Conservation (phyloP, 1,140 invertebrate genomes). For the Glossosoma conforme region DNA sequence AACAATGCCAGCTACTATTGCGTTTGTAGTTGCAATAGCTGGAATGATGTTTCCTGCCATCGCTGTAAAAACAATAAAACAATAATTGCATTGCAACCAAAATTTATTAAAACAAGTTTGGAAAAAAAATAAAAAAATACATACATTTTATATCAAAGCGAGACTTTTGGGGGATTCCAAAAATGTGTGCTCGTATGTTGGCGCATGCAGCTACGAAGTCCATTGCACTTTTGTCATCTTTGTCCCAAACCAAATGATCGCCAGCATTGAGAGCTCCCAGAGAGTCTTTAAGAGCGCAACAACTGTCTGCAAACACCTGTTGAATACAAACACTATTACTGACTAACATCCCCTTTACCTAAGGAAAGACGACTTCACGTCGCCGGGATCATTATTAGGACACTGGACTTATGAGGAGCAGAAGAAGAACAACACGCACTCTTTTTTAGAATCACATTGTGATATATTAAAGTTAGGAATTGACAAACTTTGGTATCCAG, state of each 20-base stretch:
- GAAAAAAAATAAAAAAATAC: constrained; percentile 35
- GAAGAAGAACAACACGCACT: too few relatives aligned
- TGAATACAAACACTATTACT: too few relatives aligned
- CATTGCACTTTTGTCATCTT: constrained; percentile 92
- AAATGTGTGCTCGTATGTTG: constrained; percentile 90
- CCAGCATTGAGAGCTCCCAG: constrained; percentile 54
- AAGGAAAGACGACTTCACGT: too few relatives aligned
- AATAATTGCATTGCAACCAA: background rate
- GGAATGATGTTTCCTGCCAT: constrained; percentile 99
- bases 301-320: constrained; percentile 68
- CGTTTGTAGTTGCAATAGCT: constrained; percentile 98
- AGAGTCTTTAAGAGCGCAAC: constrained; percentile 63
- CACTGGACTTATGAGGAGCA: too few relatives aligned
- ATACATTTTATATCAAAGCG: constrained; percentile 95
- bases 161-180: constrained; percentile 82
- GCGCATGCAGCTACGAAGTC: constrained; percentile 95
- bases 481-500: too few relatives aligned
- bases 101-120: constrained; percentile 4
- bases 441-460: too few relatives aligned
- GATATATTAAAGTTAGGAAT: too few relatives aligned
- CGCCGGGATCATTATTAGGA: too few relatives aligned
- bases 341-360: too few relatives aligned
- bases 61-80: constrained; percentile 52
- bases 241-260: constrained; percentile 91
- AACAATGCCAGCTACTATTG: constrained; percentile 91